A percentile compares a stretch with the other conserved stretches of the same genome.
Conservation (phyloP, 1,140 invertebrate species). For the Scaptomyza pallida region DNA sequence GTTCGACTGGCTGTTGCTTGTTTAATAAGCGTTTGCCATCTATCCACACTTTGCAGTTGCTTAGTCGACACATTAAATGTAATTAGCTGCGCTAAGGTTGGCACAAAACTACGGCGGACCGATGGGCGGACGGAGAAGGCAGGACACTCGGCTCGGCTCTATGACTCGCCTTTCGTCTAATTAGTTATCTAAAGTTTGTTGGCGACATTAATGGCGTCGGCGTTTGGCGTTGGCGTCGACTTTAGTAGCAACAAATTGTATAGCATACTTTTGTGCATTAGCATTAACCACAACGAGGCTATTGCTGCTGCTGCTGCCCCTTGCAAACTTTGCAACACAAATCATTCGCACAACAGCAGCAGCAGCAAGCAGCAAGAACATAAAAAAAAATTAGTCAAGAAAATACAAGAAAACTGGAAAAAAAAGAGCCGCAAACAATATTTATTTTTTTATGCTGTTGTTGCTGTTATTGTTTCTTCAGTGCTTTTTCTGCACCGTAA, state of each 20-base stretch:
- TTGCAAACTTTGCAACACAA: constrained; percentile 48
- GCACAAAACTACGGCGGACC: constrained; percentile 74
- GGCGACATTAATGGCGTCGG: constrained; percentile 71
- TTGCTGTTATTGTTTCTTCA: constrained; percentile 26
- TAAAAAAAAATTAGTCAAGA: constrained; percentile 10
- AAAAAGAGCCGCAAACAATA: constrained; percentile 20
- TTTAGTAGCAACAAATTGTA: constrained; percentile 51
- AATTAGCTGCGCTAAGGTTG: constrained; percentile 81
- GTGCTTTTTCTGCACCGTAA: constrained; percentile 52
- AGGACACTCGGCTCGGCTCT: constrained; percentile 8
- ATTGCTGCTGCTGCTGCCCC: constrained; percentile 20
- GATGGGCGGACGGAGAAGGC: constrained; percentile 12
- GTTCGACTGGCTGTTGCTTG: neutral
- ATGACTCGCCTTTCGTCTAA: constrained; percentile 58
- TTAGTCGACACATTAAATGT: constrained; percentile 82
- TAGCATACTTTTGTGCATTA: constrained; percentile 71
- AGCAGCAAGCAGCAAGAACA: constrained; percentile 32
- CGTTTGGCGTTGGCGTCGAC: neutral
- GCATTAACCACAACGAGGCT: too few relatives aligned
- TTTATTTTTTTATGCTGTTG: constrained; percentile 27
- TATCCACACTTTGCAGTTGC: constrained; percentile 62
- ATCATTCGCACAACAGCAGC: constrained; percentile 57
- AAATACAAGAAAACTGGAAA: constrained; percentile 24
- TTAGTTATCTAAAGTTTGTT: constrained; percentile 81
- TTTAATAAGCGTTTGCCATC: constrained; percentile 68